Conservation (phyloP, 2,797 vertebrate genomes). For the Darevskia mixta region DNA sequence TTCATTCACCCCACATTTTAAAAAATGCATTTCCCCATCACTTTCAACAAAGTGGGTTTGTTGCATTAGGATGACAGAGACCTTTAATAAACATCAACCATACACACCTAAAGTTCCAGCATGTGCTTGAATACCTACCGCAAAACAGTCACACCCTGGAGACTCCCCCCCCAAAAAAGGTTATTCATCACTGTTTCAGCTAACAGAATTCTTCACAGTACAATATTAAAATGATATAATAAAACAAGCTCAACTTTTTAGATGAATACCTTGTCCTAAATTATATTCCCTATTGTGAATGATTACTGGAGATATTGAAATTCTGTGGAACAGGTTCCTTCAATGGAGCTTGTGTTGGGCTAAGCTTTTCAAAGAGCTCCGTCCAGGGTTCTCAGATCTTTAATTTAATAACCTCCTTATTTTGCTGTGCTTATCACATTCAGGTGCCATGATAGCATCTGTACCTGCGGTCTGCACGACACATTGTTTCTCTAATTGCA, state of each 20-base stretch:
- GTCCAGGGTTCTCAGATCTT: slow-evolving; percentile 15
- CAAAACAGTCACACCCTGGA: no score
- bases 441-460: slow-evolving; percentile 28
- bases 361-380: slow-evolving; percentile 43
- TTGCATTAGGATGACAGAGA: no score
- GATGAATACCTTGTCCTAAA: slow-evolving; percentile 55
- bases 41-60: no score
- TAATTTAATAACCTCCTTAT: slow-evolving; percentile 8
- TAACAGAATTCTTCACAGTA: slow-evolving; percentile 30
- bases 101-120: no score
- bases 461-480: background rate
- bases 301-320: slow-evolving; percentile 44
- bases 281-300: slow-evolving; percentile 49
- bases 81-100: no score
- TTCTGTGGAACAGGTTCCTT: slow-evolving; percentile 59
- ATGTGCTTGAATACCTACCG: no score
- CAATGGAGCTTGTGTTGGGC: slow-evolving; percentile 45
- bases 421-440: slow-evolving; percentile 37
- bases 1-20: no score
- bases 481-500: slow-evolving; percentile 4
- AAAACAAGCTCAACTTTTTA: slow-evolving; percentile 51
- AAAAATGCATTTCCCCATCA: no score
- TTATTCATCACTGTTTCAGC: background rate
- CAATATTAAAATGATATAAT: background rate
- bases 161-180: background rate